A percentile compares a stretch with the other conserved stretches of the same genome.
Conservation (phyloP, 1,140 invertebrate species). For the Aphelenchoides fujianensis region DNA sequence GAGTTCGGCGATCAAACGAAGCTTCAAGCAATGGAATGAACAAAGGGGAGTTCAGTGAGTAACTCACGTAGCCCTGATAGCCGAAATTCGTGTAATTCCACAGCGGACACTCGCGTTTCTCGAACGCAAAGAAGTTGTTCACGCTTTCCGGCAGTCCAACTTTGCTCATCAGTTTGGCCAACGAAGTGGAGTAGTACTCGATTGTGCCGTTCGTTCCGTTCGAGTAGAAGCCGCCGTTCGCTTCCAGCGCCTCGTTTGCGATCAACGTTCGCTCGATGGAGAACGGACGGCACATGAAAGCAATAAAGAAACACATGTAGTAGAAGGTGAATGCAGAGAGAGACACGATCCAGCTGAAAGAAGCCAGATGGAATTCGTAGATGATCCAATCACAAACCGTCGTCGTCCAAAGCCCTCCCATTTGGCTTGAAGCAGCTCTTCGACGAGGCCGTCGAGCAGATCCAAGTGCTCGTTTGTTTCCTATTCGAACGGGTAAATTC, state of each 20-base stretch:
- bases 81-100: slow-evolving; percentile 42
- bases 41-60: no score
- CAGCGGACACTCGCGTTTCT: slow-evolving; percentile 25
- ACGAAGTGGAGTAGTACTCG: background rate
- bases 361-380: background rate
- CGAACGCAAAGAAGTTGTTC: background rate
- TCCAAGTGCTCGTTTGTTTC: slow-evolving; percentile 90
- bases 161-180: background rate
- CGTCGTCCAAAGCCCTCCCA: slow-evolving; percentile 71
- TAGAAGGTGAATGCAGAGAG: slow-evolving; percentile 53
- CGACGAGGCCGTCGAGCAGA: slow-evolving; percentile 86
- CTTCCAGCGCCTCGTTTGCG: background rate
- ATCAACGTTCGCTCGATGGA: background rate
- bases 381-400: slow-evolving; percentile 8
- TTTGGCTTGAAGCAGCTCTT: slow-evolving; percentile 89
- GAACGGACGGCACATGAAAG: slow-evolving; percentile 48
- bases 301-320: slow-evolving; percentile 51
- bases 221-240: background rate
- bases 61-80: slow-evolving; percentile 25
- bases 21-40: background rate
- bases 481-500: slow-evolving; percentile 67
- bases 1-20: slow-evolving; percentile 45
- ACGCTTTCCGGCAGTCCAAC: background rate
- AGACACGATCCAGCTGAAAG: slow-evolving; percentile 46
- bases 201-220: slow-evolving; percentile 1